Conservation (phyloP, 2,888 invertebrate species). For the Sthenelais limicola region DNA sequence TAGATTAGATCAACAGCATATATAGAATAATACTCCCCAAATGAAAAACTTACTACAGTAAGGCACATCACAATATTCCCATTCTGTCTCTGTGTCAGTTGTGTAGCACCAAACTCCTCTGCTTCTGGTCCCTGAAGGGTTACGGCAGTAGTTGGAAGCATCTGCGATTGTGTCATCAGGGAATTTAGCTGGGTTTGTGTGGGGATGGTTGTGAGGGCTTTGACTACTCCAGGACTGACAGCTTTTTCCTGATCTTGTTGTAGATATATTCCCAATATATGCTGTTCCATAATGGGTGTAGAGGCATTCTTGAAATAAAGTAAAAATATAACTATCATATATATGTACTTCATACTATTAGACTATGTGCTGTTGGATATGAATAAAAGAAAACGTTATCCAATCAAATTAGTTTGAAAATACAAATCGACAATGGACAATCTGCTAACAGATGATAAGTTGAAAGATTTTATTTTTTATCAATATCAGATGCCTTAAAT, state of each 20-base stretch:
- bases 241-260: background rate
- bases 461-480: too few relatives aligned
- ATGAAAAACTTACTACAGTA: constrained; percentile 10
- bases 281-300: background rate
- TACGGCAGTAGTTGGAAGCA: constrained; percentile 31
- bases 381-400: too few relatives aligned
- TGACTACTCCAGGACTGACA: constrained; percentile 33
- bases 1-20: too few relatives aligned
- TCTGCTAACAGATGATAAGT: too few relatives aligned
- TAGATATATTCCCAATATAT: background rate
- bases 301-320: background rate
- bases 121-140: background rate
- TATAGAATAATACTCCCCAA: too few relatives aligned
- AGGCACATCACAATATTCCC: constrained; percentile 36
- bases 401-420: too few relatives aligned
- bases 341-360: too few relatives aligned
- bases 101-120: constrained; percentile 34
- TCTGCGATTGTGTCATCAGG: constrained; percentile 2
- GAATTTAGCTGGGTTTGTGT: background rate
- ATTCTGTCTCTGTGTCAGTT: background rate
- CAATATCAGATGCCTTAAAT: too few relatives aligned
- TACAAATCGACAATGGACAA: too few relatives aligned
- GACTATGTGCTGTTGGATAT: too few relatives aligned
- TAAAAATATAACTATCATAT: too few relatives aligned
- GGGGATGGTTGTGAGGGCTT: constrained; percentile 15